Conservation (phyloP, 2,888 invertebrate genomes). For the Agrochola lychnidis region DNA sequence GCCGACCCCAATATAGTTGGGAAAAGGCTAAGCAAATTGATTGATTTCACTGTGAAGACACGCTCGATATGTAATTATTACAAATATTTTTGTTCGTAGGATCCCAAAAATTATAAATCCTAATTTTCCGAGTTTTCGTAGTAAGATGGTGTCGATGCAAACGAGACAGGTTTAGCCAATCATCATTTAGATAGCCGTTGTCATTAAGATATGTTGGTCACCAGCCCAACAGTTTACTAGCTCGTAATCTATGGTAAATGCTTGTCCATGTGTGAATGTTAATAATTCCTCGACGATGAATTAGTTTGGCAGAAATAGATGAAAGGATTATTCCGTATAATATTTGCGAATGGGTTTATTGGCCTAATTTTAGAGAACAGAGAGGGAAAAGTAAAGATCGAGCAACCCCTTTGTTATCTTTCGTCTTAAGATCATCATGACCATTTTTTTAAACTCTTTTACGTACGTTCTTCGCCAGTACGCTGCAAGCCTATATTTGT, state of each 20-base stretch:
- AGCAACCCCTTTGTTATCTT: too few relatives aligned
- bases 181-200: slow-evolving; percentile 76
- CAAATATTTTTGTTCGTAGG: too few relatives aligned
- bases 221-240: slow-evolving; percentile 68
- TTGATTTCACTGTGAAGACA: not conserved
- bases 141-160: slow-evolving; percentile 50
- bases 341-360: not conserved
- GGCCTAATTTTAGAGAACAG: not conserved
- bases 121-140: slow-evolving; percentile 45
- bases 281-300: slow-evolving; percentile 3
- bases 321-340: not conserved
- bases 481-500: not conserved
- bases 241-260: slow-evolving; percentile 65
- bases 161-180: slow-evolving; percentile 70
- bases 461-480: not conserved
- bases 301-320: not conserved
- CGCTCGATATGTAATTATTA: not conserved
- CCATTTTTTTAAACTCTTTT: not conserved
- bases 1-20: too few relatives aligned
- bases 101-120: not conserved
- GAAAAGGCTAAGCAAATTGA: too few relatives aligned
- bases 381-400: not conserved
- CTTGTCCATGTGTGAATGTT: slow-evolving; percentile 42
- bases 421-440: not conserved
- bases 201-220: slow-evolving; percentile 78